phyloP scores from a whole-genome alignment of 2,113 vertebrate species.

The Trinectes maculatus region DNA sequence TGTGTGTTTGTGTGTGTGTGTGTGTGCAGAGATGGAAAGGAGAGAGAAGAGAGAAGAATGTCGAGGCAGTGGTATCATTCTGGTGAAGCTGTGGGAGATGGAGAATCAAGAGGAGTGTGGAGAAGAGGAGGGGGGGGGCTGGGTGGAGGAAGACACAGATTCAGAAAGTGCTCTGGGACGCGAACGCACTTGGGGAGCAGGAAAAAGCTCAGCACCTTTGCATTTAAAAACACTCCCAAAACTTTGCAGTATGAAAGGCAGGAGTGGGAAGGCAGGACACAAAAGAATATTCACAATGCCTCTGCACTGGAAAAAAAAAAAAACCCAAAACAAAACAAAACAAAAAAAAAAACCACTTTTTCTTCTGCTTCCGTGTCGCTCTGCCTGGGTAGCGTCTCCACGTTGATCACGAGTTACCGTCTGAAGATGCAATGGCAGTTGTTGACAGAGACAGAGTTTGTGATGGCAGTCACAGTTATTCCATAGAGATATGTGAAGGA shows the following conservation, averaged over 20 bases:
- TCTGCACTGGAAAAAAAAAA: slow-evolving; percentile 56
- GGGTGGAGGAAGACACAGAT: slow-evolving; percentile 18
- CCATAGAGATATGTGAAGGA: slow-evolving; percentile 67
- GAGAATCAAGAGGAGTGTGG: slow-evolving; percentile 48
- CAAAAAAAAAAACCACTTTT: slow-evolving; percentile 50
- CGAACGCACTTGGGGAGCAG: slow-evolving; percentile 74
- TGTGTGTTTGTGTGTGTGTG: too few species aligned
- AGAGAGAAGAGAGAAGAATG: slow-evolving; percentile 32
- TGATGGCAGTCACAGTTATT: slow-evolving; percentile 77
- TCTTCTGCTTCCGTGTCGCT: slow-evolving; percentile 70
- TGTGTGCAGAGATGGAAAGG: slow-evolving; percentile 28
- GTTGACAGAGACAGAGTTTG: slow-evolving; percentile 82
- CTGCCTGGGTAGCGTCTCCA: slow-evolving; percentile 67
- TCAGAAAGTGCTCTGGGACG: slow-evolving; percentile 62
- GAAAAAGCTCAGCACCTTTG: slow-evolving; percentile 72
- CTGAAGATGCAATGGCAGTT: slow-evolving; percentile 81
- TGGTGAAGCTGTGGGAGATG: slow-evolving; percentile 54
- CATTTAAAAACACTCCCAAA: slow-evolving; percentile 75
- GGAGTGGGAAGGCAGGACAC: slow-evolving; percentile 72
- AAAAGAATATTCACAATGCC: slow-evolving; percentile 81
- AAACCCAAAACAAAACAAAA: slow-evolving; percentile 25
- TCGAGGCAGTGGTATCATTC: slow-evolving; percentile 57
- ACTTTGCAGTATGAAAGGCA: slow-evolving; percentile 77
- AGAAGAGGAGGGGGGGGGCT: slow-evolving; percentile 3
- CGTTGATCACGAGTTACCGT: slow-evolving; percentile 76